Conservation (phyloP, 1,140 invertebrate species). For the Venustaconcha ellipsiformis region DNA sequence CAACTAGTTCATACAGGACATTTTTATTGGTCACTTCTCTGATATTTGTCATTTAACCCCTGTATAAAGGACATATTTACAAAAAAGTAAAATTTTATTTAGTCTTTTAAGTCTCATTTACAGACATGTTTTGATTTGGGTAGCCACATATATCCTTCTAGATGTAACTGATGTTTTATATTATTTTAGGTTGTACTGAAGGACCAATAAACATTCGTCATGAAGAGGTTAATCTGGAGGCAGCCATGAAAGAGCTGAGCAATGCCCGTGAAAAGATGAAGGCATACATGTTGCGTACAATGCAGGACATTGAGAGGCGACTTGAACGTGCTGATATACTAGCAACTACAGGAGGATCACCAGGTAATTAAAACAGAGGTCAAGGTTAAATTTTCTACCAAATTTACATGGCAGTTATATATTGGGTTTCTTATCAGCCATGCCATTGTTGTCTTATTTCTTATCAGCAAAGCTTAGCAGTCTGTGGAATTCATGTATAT, state of each 20-base stretch:
- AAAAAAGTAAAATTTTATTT: too few species aligned
- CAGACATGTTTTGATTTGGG: too few species aligned
- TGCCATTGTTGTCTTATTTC: too few species aligned
- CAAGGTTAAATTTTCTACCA: background rate
- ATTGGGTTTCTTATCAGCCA: background rate
- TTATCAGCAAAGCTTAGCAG: too few species aligned
- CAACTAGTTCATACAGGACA: too few species aligned
- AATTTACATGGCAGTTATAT: background rate
- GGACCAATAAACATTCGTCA: slow-evolving; percentile 47
- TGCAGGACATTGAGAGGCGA: slow-evolving; percentile 57
- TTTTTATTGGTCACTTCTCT: too few species aligned
- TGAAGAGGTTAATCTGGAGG: slow-evolving; percentile 50
- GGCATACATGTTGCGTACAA: slow-evolving; percentile 43
- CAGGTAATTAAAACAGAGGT: slow-evolving; percentile 38
- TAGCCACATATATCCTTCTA: too few species aligned
- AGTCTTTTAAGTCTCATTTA: background rate
- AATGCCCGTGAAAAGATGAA: slow-evolving; percentile 51
- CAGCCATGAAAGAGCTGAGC: slow-evolving; percentile 53
- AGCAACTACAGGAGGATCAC: slow-evolving; percentile 63
- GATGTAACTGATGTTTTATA: too few species aligned
- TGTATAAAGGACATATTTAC: too few species aligned
- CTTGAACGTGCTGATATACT: slow-evolving; percentile 54
- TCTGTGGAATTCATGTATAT: too few species aligned
- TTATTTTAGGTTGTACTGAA: slow-evolving; percentile 24
- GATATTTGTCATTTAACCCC: too few species aligned